Base-by-base conservation (phyloP, 2,888 invertebrate species). In the Arctia plantaginis region DNA sequence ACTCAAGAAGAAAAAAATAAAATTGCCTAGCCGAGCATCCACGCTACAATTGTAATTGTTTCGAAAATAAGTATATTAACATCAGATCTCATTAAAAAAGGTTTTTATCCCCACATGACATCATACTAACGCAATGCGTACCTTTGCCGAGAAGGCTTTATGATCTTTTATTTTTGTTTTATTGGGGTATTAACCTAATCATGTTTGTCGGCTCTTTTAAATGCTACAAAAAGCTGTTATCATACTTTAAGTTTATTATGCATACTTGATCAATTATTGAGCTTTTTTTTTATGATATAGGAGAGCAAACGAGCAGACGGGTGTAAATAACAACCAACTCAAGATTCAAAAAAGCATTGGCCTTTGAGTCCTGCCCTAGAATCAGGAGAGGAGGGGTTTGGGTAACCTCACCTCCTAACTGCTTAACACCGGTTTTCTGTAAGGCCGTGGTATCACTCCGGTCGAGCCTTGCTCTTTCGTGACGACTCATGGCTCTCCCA, bases 61-160 rank as follows among this genome's bases (percentile, higher is more conserved):
- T 27, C 7, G 27, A 30, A 4, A 59, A 59, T 15, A n/a, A n/a
- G 27, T 55, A 39, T 39, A 69, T 35, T n/a, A n/a, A 69, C 35
- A 55, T 51, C 33, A n/a, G 51, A 35, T 69, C 55, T 27, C 27
- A 35, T 55, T 69, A 69, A 35, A 27, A n/a, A 66, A 66, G 33
- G 27, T 39, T 72, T 39, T 59, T 67, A 67, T 68, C 65, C 69
- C 15, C 27, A 64, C 30, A 23, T 73, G 69, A 69, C 65, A 35
- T 69, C 73, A 73, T 41, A 65, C 23, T 15, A 51, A 33, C 30
- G 69, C 69, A 69, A 73, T 73, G 59, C 39, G 39, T 27, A 35
- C 33, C 41, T 64, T 10, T 47, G 47, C 44, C 18, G 33, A 65
- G 44, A 44, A 71, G 64, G 51, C 13, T 23, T n/a, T 71, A 65